phyloP scores from a whole-genome alignment of 2,888 invertebrate genomes.

The Apeira syringaria region DNA sequence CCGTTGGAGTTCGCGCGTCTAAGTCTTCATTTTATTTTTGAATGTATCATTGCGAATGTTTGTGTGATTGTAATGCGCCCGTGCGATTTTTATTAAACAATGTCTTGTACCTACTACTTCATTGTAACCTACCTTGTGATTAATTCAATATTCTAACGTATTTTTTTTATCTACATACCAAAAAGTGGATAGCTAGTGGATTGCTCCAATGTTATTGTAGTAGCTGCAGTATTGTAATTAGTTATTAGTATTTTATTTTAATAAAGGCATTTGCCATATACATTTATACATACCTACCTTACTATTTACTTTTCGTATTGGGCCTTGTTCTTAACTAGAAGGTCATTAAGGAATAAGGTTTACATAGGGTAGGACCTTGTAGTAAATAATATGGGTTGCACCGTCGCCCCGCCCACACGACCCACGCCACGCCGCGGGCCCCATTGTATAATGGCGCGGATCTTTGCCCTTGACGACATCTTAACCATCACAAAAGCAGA shows the following conservation, averaged over 20 bases:
- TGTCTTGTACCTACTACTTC: neutral
- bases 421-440: slow-evolving; percentile 29
- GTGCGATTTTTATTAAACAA: slow-evolving; percentile 16
- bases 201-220: too few relatives aligned
- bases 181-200: too few relatives aligned
- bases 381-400: slow-evolving; percentile 40
- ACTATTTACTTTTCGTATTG: too few relatives aligned
- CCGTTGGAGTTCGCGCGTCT: slow-evolving; percentile 25
- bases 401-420: slow-evolving; percentile 47
- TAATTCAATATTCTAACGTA: too few relatives aligned
- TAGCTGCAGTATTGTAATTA: too few relatives aligned
- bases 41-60: slow-evolving; percentile 38
- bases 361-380: neutral
- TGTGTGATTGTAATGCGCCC: slow-evolving; percentile 9
- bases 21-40: slow-evolving; percentile 26
- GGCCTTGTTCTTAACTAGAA: too few relatives aligned
- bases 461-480: slow-evolving; percentile 41
- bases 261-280: too few relatives aligned
- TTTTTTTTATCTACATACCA: too few relatives aligned
- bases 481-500: too few relatives aligned
- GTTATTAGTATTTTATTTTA: too few relatives aligned
- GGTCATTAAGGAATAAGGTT: too few relatives aligned
- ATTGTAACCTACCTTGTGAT: neutral
- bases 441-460: slow-evolving; percentile 44
- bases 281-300: too few relatives aligned